phyloP scores from a whole-genome alignment of 2,888 invertebrate species.

The Heliconius erato region DNA sequence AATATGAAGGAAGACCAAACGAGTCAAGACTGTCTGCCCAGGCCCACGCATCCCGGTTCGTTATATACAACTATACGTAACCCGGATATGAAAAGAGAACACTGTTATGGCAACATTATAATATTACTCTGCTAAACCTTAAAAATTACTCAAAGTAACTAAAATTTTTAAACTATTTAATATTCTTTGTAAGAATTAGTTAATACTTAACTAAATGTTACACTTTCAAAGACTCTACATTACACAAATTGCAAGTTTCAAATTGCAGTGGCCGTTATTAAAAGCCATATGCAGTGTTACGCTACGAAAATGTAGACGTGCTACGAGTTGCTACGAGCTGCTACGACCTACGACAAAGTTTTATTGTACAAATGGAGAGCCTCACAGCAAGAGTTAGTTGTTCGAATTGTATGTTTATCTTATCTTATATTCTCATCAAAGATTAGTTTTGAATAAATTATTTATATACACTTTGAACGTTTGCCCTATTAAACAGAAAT shows the following conservation, averaged over 20 bases:
- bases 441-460: constrained; percentile 9
- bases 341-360: constrained; percentile 34
- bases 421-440: constrained; percentile 21
- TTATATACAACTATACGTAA: neutral
- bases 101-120: neutral
- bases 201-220: constrained; percentile 21
- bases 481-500: neutral
- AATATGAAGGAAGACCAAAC: too few relatives aligned
- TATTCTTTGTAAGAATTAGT: constrained; percentile 21
- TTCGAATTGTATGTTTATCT: constrained; percentile 32
- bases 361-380: constrained; percentile 25
- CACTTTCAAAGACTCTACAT: constrained; percentile 23
- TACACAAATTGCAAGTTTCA: constrained; percentile 34
- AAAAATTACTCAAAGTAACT: neutral
- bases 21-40: too few relatives aligned
- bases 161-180: neutral
- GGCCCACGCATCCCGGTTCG: too few relatives aligned
- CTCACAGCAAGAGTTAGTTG: constrained; percentile 14
- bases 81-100: neutral
- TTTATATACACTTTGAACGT: neutral
- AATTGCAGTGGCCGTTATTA: constrained; percentile 42
- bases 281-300: constrained; percentile 42
- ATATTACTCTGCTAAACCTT: neutral
- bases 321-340: constrained; percentile 40
- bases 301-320: constrained; percentile 39